Evolutionary conservation across 2,888 invertebrate genomes (phyloP).

Genomic region (Epiblema foenella): DNA sequence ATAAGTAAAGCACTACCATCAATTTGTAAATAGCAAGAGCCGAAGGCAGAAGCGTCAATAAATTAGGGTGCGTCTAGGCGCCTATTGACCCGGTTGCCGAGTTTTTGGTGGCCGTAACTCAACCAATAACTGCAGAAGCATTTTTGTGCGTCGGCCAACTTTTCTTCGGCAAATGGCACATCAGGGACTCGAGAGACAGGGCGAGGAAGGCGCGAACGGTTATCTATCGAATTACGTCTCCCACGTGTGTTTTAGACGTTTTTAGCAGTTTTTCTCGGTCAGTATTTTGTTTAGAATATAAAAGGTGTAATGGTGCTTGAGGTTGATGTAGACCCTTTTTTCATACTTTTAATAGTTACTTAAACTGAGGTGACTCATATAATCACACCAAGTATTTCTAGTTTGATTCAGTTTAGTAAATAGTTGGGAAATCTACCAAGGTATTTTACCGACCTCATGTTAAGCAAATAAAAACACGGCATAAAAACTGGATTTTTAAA

Average conservation of each 20-base stretch:
- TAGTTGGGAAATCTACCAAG: no score
- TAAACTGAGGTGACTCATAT: no score
- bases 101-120: conserved; percentile 59
- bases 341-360: not conserved
- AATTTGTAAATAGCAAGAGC: conserved; percentile 37
- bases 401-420: no score
- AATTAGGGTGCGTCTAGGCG: conserved; percentile 59
- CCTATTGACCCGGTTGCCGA: conserved; percentile 61
- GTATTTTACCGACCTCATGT: no score
- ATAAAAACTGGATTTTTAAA: no score
- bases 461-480: no score
- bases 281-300: conserved; percentile 35
- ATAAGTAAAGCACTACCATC: conserved; percentile 35
- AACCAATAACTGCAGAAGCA: conserved; percentile 57
- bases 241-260: conserved; percentile 42
- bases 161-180: conserved; percentile 40
- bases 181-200: conserved; percentile 26
- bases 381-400: no score
- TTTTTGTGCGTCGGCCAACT: conserved; percentile 47
- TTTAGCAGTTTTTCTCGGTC: conserved; percentile 29
- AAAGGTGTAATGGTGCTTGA: conserved; percentile 17
- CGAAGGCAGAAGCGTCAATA: conserved; percentile 48
- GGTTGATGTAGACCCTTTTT: conserved; percentile 4
- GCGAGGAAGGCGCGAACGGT: conserved; percentile 37
- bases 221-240: conserved; percentile 44